A percentile compares a stretch with the other conserved stretches of the same genome.
Conservation (phyloP, 2,113 vertebrate genomes). For the Gallinago jamesoni region DNA sequence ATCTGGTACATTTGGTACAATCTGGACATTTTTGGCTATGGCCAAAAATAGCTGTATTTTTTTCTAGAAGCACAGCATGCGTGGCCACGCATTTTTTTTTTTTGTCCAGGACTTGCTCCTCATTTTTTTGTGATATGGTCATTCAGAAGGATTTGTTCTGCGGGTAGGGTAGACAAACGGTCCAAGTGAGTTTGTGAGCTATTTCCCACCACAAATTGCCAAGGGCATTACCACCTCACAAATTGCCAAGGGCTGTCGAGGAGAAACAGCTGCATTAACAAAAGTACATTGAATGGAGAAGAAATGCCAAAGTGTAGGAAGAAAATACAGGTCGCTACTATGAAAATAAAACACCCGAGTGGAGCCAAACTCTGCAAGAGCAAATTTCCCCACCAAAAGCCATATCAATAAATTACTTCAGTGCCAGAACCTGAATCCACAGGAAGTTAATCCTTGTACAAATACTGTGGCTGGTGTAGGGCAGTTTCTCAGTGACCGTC, state of each 20-base stretch:
- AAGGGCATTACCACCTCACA: background rate
- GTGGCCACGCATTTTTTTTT: too few species aligned
- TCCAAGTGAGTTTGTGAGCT: too few species aligned
- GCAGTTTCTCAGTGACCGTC: background rate
- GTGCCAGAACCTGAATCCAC: background rate
- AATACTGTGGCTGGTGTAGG: background rate
- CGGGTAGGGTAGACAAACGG: too few species aligned
- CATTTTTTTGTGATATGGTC: too few species aligned
- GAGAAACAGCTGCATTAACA: background rate
- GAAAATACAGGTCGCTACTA: background rate
- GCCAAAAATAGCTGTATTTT: too few species aligned
- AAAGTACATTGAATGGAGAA: background rate
- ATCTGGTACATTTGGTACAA: too few species aligned
- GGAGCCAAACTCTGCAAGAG: background rate
- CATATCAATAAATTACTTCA: background rate
- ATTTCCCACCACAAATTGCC: too few species aligned
- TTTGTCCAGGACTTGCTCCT: too few species aligned
- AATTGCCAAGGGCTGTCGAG: background rate
- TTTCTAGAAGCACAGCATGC: too few species aligned
- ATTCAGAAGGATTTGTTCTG: too few species aligned
- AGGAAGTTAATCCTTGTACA: background rate
- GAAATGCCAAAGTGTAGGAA: background rate
- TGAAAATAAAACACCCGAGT: background rate
- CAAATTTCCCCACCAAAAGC: background rate
- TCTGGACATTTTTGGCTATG: too few species aligned